phyloP scores from a whole-genome alignment of 2,888 invertebrate species.

The Plagodis pulveraria region DNA sequence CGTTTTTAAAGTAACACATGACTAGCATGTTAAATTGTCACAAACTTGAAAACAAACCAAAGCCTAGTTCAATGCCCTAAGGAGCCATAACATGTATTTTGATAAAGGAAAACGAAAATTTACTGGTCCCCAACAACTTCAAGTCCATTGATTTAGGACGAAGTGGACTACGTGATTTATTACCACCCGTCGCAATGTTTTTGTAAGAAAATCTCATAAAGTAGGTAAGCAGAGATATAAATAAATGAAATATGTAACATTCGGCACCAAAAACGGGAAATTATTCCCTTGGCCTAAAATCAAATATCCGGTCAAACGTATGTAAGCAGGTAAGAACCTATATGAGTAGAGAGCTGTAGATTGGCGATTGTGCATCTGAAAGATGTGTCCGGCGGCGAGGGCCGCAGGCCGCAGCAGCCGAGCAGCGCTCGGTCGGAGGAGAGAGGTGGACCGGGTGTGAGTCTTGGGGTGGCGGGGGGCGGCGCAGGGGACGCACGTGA shows the following conservation, averaged over 20 bases:
- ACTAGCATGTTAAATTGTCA: background rate
- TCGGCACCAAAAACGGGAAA: constrained; percentile 25
- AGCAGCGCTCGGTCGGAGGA: constrained; percentile 43
- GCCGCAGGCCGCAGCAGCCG: constrained; percentile 51
- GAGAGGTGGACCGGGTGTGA: constrained; percentile 48
- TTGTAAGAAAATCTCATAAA: constrained; percentile 2
- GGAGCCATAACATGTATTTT: constrained; percentile 34
- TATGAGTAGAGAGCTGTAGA: constrained; percentile 68
- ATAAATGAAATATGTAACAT: background rate
- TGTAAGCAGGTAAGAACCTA: constrained; percentile 35
- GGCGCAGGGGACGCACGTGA: constrained; percentile 70
- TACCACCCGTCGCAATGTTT: constrained; percentile 21
- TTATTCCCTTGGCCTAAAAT: constrained; percentile 49
- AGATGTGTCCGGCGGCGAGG: constrained; percentile 70
- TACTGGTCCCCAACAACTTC: constrained; percentile 32
- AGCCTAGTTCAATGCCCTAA: constrained; percentile 32
- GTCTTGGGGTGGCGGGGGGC: constrained; percentile 53
- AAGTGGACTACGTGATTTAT: constrained; percentile 37
- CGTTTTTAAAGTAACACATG: too few species aligned
- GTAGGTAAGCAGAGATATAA: background rate
- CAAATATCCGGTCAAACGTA: constrained; percentile 51
- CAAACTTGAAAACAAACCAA: background rate
- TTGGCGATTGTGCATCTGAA: constrained; percentile 76
- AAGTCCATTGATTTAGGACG: constrained; percentile 35
- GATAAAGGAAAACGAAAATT: constrained; percentile 38